These are phyloP conservation scores for Goniozus legneri DNA, from an alignment of 1,140 invertebrate genomes.

Conservation along the genomic window DNA sequence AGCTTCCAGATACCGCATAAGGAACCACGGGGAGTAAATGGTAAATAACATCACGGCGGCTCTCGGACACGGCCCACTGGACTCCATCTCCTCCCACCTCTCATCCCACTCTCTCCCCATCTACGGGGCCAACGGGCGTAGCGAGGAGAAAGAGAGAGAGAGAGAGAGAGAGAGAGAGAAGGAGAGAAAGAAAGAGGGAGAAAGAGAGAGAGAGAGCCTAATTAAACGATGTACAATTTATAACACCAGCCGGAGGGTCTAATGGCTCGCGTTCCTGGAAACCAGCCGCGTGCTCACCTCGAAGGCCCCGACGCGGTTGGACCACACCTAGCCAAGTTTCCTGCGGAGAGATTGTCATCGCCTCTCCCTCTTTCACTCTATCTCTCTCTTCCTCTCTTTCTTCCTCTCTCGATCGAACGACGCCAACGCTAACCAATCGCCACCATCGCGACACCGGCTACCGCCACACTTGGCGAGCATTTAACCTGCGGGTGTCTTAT, in stretches of 20 bases:
- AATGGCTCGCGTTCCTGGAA: slow-evolving; percentile 56
- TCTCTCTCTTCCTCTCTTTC: too few relatives aligned
- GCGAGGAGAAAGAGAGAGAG: slow-evolving; percentile 10
- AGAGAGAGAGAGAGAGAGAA: slow-evolving; percentile 8
- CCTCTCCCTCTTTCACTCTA: slow-evolving; percentile 25
- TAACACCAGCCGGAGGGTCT: slow-evolving; percentile 53
- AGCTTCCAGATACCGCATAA: slow-evolving; percentile 32
- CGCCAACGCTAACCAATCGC: slow-evolving; percentile 18
- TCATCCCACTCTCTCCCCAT: too few relatives aligned
- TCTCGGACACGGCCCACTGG: slow-evolving; percentile 33
- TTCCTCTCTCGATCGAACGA: too few relatives aligned
- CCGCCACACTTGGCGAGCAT: too few relatives aligned
- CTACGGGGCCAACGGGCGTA: slow-evolving; percentile 23
- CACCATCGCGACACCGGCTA: background rate
- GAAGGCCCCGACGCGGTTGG: too few relatives aligned
- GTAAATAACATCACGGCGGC: slow-evolving; percentile 42
- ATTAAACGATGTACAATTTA: slow-evolving; percentile 58
- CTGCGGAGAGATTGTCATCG: slow-evolving; percentile 37
- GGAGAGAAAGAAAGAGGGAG: background rate
- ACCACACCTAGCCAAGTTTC: slow-evolving; percentile 48
- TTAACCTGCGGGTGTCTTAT: too few relatives aligned
- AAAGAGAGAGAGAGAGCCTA: slow-evolving; percentile 40
- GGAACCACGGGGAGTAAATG: slow-evolving; percentile 38
- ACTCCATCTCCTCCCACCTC: too few relatives aligned
- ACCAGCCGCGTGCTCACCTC: slow-evolving; percentile 41